Evolutionary conservation across 2,113 vertebrate genomes (phyloP), one percentile per base, ranked within the genome.

Genomic region (Bujurquina vittata): DNA sequence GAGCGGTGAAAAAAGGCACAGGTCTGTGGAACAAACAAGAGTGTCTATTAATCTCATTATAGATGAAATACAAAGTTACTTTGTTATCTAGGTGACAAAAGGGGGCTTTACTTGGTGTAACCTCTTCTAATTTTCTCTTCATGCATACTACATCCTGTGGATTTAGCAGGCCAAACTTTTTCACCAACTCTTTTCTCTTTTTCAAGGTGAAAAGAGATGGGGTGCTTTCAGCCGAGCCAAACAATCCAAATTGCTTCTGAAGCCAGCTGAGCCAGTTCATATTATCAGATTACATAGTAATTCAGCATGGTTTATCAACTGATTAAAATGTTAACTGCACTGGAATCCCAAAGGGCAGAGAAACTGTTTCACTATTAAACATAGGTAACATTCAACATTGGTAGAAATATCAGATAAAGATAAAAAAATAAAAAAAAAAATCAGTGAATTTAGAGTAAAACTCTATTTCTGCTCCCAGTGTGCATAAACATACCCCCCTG

Each of bases 181-280:
- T 46, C 22, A 67, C 23, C 40, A 22, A 49, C 40, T 37, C 35
- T 37, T 37, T 37, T 37, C 35, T 37, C 35, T 37, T 67, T 26
- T 67, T 40, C 9, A 46, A 67, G 15, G 40, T 67, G 40, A 67
- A 67, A 69, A 29, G 23, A 69, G 65, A 52, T 52, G 43, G 10
- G 49, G 40, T 52, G 65, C 23, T 69, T 43, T 49, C 43, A 69
- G 23, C 15, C 2, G 10, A 52, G 43, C 43, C 43, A 69, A 69
- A 49, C 65, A 69, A 69, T 29, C 23, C 43, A 69, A 69, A 69
- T 69, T 52, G 65, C 18, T 49, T 69, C 29, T 69, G 63, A 69
- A 29, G 26, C 65, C 65, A 49, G 65, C 15, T 49, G 43, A 69
- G 43, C 23, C 65, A 49, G 49, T 69, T 69, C 23, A 69, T 49